Percentiles rank a stretch among this genome's conserved stretches.
Conservation (phyloP, 2,888 invertebrate species). For the Penaeus monodon region DNA sequence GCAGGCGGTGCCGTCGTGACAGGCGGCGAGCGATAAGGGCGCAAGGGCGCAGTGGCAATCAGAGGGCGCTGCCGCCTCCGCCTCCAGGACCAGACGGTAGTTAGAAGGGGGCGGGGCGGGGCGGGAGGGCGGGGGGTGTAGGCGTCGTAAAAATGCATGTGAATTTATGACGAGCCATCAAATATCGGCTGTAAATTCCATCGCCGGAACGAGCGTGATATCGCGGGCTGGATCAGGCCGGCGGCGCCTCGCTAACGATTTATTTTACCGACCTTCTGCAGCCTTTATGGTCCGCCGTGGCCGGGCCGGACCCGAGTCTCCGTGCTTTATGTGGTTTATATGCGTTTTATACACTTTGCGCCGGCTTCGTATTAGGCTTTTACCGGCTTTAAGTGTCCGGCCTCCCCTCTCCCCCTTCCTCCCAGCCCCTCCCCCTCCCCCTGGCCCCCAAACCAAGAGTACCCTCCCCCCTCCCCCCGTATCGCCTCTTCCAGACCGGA, state of each 20-base stretch:
- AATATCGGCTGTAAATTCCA: constrained; percentile 31
- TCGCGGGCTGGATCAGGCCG: constrained; percentile 25
- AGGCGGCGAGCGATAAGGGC: too few species aligned
- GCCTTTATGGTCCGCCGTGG: constrained; percentile 33
- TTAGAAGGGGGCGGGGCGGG: background rate
- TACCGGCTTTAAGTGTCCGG: constrained; percentile 24
- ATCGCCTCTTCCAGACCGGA: constrained; percentile 4
- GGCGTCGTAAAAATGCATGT: constrained; percentile 9
- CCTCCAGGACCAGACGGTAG: too few species aligned
- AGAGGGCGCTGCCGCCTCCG: too few species aligned
- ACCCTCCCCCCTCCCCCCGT: background rate
- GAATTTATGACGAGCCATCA: constrained; percentile 31
- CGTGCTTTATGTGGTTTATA: constrained; percentile 50
- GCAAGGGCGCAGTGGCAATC: too few species aligned
- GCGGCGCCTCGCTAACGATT: constrained; percentile 36
- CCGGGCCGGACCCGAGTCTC: constrained; percentile 22
- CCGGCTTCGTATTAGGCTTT: constrained; percentile 20
- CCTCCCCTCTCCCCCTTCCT: background rate
- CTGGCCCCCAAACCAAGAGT: background rate
- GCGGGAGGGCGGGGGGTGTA: background rate
- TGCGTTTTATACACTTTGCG: constrained; percentile 47
- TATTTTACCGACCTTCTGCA: constrained; percentile 45
- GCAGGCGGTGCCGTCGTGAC: too few species aligned
- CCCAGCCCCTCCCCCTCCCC: background rate
- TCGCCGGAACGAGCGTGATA: constrained; percentile 23